These are phyloP conservation scores for Camelus dromedarius DNA, from an alignment of 2,113 vertebrate genomes.

Conservation along the genomic window DNA sequence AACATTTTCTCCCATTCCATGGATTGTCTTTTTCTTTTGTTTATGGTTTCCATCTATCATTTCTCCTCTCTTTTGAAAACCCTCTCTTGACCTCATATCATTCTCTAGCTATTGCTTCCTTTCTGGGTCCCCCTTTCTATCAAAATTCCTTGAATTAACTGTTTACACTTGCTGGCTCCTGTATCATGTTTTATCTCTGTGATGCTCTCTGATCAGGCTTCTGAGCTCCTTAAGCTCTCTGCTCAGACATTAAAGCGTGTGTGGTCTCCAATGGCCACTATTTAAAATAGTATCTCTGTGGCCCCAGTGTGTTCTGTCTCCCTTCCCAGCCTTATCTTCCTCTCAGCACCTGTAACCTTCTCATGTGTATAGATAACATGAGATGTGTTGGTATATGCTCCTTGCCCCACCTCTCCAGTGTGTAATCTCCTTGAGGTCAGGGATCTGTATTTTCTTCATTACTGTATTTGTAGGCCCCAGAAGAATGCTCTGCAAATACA, in stretches of 20 bases:
- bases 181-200: neutral
- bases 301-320: neutral
- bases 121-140: neutral
- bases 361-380: neutral
- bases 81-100: neutral
- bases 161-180: neutral
- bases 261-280: neutral
- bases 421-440: neutral
- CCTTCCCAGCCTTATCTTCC: neutral
- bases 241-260: neutral
- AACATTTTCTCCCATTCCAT: too few relatives aligned
- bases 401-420: too few relatives aligned
- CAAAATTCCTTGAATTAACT: neutral
- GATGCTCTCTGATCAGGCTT: neutral
- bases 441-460: neutral
- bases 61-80: slow-evolving; percentile 11
- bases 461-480: neutral
- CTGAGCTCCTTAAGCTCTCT: neutral
- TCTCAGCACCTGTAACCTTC: neutral
- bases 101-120: neutral
- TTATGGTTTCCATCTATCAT: neutral
- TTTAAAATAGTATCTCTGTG: neutral
- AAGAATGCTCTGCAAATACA: neutral
- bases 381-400: neutral
- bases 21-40: too few relatives aligned